Evolutionary conservation across 2,797 vertebrate genomes (phyloP), one percentile per base, ranked within the genome.

Genomic region (Threskiornis aethiopicus): DNA sequence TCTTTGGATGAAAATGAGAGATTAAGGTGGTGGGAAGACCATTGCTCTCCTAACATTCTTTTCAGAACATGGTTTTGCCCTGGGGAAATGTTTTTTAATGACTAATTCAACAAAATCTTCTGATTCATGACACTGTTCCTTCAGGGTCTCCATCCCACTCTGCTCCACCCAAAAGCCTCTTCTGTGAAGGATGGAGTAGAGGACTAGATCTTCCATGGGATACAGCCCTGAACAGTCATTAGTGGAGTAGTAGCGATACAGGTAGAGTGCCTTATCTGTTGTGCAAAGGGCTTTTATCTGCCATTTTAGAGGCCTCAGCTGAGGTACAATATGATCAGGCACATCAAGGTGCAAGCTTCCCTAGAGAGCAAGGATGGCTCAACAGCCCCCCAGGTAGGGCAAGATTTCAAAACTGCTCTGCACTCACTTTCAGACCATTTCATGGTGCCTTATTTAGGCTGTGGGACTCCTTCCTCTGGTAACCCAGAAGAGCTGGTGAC

Each of bases 171-270:
- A 25, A 85, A 91, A 89, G 16, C 17, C 24, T 42, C 12, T 31
- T 41, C 42, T 87, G 54, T 10, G 47, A 75, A 42, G 24, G 17
- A n/a, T 52, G 29, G 26, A 76, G 17, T 42, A 76, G 47, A 89
- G 16, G 21, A 85, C 10, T 39, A 57, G 70, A n/a, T 75, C 17
- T 80, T 83, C 61, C 14, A 19, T 29, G 26, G 35, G 26, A 44
- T 42, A 33, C 15, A 81, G 29, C 19, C 49, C 20, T 58, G 35
- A 52, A 46, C 29, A 35, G 21, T 20, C 22, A 59, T 24, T 55
- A 31, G 0, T 1, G 14, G 9, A 52, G 14, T 11, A 77, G 2
- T 5, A 57, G 17, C 19, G 67, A 52, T 47, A 37, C 6, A 75
- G 90, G 13, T 16, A 12, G 18, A 58, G 9, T 31, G 22, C 4